Evolutionary conservation across 2,113 vertebrate genomes (phyloP), one percentile per base, ranked within the genome.

Genomic region (Hyperopisus bebe): DNA sequence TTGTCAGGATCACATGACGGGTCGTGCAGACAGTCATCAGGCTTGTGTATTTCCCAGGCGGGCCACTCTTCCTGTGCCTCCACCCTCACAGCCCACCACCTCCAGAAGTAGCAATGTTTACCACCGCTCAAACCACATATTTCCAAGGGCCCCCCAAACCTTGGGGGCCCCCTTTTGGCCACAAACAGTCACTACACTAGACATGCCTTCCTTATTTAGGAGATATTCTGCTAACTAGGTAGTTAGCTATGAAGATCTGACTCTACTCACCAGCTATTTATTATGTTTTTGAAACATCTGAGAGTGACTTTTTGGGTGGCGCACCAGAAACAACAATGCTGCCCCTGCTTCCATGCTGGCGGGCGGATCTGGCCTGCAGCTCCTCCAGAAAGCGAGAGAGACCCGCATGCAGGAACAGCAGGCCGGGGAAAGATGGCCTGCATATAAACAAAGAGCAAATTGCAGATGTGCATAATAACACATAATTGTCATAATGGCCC

Each of bases 391-490:
- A 70, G 47, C 42, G 53, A 19, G 35, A 50, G 74, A 70, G 35
- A 66, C 88, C 3, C 86, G 21, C 24, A 74, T n/a, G 48, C 48
- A 31, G 21, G 10, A 46, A 46, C 53, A 86, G 77, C 55, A 89
- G 55, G 84, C 86, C 39, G 88, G 90, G 74, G 46, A 88, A 77
- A 89, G 88, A 87, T n/a, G 13, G 24, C 48, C 62, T 11, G 83
- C 19, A 89, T 91, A 91, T 89, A 90, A 89, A 93, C 91, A 92
- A 92, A 93, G 51, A 88, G 84, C 88, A 87, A 86, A 51, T 70
- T 15, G 19, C 10, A 58, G 88, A 85, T 55, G 87, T 31, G 44
- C 70, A 66, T 90, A 89, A 90, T 92, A 3, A 42, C 83, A 90
- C 89, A 90, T 90, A 89, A 92, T 87, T 86, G 90, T 88, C 47